A percentile compares a stretch with the other conserved stretches of the same genome.
Evolutionary conservation across 2,888 invertebrate genomes (phyloP).

Genomic region (Cistogaster globosa): DNA sequence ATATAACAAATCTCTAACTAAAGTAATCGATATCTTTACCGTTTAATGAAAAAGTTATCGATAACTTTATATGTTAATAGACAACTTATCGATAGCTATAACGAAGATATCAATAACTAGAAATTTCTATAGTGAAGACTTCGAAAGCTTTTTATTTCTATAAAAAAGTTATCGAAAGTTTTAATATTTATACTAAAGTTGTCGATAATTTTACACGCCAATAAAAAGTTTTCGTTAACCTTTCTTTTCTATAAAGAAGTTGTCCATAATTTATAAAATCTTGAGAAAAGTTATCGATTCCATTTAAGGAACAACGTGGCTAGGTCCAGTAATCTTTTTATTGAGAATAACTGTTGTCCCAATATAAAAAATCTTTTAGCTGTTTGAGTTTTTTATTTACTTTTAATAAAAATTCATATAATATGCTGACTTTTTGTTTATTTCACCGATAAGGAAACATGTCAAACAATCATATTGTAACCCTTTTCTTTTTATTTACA

Average conservation of each 20-base stretch:
- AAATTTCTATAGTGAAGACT: too few species aligned
- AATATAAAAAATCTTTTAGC: too few species aligned
- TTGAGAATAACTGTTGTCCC: too few species aligned
- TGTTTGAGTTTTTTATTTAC: too few species aligned
- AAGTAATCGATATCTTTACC: too few species aligned
- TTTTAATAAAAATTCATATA: conserved; percentile 39
- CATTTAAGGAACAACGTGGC: too few species aligned
- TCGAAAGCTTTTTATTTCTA: not conserved
- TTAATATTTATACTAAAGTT: not conserved
- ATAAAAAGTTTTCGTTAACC: too few species aligned
- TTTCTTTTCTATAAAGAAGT: too few species aligned
- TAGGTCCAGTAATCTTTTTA: too few species aligned
- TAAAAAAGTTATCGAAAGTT: not conserved
- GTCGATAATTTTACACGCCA: not conserved
- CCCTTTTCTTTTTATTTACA: conserved; percentile 46
- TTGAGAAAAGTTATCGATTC: too few species aligned
- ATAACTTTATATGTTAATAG: not conserved
- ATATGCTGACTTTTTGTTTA: conserved; percentile 55
- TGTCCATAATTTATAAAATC: too few species aligned
- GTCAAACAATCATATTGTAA: conserved; percentile 30
- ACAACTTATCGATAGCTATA: not conserved
- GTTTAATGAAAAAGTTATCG: not conserved
- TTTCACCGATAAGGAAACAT: not conserved
- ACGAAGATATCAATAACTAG: not conserved
- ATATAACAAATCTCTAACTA: too few species aligned